A percentile compares a stretch with the other conserved stretches of the same genome.
Evolutionary conservation across 2,113 vertebrate genomes (phyloP).

Genomic region (Empidonax alnorum): DNA sequence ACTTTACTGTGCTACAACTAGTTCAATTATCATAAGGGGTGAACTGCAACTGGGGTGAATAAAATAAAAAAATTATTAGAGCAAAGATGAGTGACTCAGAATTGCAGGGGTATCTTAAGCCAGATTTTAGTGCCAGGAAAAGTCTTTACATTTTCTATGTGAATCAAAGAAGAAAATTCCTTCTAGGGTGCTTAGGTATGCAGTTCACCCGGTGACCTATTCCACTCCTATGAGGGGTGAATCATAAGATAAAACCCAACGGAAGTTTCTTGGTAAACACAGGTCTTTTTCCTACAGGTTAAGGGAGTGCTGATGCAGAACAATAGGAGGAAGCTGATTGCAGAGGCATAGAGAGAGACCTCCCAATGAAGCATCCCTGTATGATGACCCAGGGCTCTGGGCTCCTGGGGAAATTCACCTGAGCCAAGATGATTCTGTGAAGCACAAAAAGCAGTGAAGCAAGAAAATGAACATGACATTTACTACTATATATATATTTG

Average conservation of each 20-base stretch:
- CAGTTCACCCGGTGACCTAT: neutral
- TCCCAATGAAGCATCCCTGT: neutral
- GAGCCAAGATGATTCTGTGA: neutral
- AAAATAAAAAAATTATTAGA: neutral
- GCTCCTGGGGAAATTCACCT: neutral
- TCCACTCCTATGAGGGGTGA: neutral
- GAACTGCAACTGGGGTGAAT: neutral
- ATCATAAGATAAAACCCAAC: neutral
- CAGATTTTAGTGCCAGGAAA: neutral
- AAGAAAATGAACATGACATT: neutral
- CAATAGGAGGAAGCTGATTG: neutral
- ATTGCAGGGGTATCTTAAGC: neutral
- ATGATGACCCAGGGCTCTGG: neutral
- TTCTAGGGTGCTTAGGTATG: neutral
- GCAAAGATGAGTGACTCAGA: neutral
- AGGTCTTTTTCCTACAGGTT: neutral
- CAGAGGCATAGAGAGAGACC: neutral
- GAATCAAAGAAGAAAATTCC: neutral
- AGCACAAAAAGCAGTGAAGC: neutral
- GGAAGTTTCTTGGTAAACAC: neutral
- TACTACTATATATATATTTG: neutral
- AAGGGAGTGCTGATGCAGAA: neutral
- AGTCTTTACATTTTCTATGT: neutral
- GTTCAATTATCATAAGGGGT: neutral
- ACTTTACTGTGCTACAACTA: neutral